A percentile compares a stretch with the other conserved stretches of the same genome.
These are phyloP conservation scores for Drosophila carrolli DNA, from an alignment of 1,140 invertebrate species.

Conservation along the genomic window DNA sequence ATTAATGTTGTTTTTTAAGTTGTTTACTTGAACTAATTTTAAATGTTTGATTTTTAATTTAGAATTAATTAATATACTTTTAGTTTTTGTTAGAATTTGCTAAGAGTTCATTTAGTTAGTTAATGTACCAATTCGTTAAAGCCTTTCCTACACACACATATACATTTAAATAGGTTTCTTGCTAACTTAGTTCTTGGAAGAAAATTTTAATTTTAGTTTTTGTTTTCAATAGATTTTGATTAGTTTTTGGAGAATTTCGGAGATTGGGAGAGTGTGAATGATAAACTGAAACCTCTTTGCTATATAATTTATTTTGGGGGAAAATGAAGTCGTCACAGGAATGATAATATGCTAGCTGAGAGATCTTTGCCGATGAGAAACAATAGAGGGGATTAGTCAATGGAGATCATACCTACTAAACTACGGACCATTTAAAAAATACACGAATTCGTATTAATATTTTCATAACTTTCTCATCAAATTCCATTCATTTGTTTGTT, in stretches of 20 bases:
- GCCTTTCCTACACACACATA: slow-evolving; percentile 72
- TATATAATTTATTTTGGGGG: slow-evolving; percentile 14
- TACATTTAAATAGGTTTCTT: slow-evolving; percentile 68
- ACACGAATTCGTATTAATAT: slow-evolving; percentile 50
- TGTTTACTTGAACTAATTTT: slow-evolving; percentile 68
- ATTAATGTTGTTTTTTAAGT: slow-evolving; percentile 48
- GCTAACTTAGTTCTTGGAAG: slow-evolving; percentile 79
- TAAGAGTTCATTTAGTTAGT: slow-evolving; percentile 70
- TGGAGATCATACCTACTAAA: slow-evolving; percentile 65
- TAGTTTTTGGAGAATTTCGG: slow-evolving; percentile 50
- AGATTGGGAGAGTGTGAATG: slow-evolving; percentile 24
- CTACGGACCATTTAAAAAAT: slow-evolving; percentile 78
- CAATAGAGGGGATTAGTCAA: slow-evolving; percentile 21
- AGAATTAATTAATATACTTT: slow-evolving; percentile 79
- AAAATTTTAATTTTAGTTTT: slow-evolving; percentile 58
- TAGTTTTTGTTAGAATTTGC: slow-evolving; percentile 77
- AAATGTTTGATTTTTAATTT: slow-evolving; percentile 78
- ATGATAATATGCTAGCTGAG: slow-evolving; percentile 3
- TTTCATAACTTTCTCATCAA: slow-evolving; percentile 18
- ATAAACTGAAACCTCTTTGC: slow-evolving; percentile 63
- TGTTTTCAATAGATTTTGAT: slow-evolving; percentile 66
- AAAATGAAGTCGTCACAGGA: slow-evolving; percentile 8
- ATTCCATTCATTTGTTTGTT: slow-evolving; percentile 3
- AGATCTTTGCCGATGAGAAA: slow-evolving; percentile 32
- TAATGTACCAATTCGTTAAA: slow-evolving; percentile 59